Conservation (phyloP, 2,797 vertebrate species). For the Emys orbicularis region DNA sequence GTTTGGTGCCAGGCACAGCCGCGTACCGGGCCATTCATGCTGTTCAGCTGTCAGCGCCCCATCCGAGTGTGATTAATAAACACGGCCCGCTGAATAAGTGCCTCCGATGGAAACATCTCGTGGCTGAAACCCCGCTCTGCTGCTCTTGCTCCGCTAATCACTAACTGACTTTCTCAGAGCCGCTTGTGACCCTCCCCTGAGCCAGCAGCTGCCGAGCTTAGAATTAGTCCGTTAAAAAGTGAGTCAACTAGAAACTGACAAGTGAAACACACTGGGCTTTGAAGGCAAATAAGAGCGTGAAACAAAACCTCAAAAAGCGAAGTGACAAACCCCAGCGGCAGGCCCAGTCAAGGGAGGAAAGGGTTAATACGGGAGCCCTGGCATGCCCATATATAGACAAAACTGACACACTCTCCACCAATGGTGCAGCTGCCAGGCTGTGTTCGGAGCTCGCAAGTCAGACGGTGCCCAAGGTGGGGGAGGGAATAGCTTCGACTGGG, state of each 20-base stretch:
- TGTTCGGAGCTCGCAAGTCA: neutral
- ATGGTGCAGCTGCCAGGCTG: constrained; percentile 21
- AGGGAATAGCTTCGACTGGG: neutral
- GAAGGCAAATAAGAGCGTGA: constrained; percentile 61
- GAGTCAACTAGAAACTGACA: constrained; percentile 84
- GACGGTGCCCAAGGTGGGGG: neutral
- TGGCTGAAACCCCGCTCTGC: neutral
- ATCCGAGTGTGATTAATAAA: neutral
- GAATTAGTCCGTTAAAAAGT: constrained; percentile 74
- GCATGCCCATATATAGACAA: constrained; percentile 81
- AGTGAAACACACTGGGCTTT: constrained; percentile 15
- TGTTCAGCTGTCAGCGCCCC: neutral
- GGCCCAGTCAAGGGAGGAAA: constrained; percentile 14
- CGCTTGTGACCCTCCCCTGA: too few relatives aligned
- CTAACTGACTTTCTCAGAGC: rapidly evolving
- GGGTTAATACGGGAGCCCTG: constrained; percentile 5
- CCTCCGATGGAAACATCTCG: neutral
- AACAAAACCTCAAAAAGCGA: constrained; percentile 82
- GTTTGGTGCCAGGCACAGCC: neutral
- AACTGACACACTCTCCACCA: constrained; percentile 45
- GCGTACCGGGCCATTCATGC: neutral
- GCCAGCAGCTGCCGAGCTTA: neutral
- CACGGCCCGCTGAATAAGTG: neutral
- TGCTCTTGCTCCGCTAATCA: neutral
- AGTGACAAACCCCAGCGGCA: constrained; percentile 64